Evolutionary conservation across 2,797 vertebrate genomes (phyloP).

Genomic region (Amniataba percoides): DNA sequence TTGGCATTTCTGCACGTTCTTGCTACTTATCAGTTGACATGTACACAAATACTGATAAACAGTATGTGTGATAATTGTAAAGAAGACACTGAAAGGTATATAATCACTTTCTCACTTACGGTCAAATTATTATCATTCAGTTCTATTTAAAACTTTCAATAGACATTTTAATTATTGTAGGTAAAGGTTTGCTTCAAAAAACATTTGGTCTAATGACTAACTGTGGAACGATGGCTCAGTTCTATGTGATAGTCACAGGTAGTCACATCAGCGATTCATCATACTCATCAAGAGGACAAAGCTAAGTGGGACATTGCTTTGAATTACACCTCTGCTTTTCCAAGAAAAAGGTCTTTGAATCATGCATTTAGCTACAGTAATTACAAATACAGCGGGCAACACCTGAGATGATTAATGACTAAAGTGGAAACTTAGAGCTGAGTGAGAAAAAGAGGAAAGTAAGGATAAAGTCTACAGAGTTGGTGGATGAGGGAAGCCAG

Average conservation of each 20-base stretch:
- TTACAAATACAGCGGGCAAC: neutral
- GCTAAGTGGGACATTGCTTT: neutral
- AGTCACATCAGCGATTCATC: neutral
- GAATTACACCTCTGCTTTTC: neutral
- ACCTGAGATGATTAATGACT: neutral
- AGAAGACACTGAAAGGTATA: no score
- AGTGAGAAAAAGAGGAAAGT: constrained; percentile 45
- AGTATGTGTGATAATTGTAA: neutral
- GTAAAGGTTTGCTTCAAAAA: neutral
- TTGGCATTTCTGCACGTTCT: neutral
- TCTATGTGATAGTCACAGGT: neutral
- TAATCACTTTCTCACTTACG: no score
- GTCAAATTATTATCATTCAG: no score
- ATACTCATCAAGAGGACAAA: neutral
- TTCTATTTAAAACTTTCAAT: no score
- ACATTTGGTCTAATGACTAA: neutral
- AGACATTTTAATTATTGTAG: no score
- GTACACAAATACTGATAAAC: neutral
- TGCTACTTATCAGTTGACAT: neutral
- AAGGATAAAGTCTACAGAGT: constrained; percentile 33
- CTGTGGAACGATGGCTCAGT: neutral
- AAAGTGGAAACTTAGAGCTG: constrained; percentile 18
- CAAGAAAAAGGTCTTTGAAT: neutral
- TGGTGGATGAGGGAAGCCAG: constrained; percentile 54
- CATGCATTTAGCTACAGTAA: neutral